Percentiles rank a stretch among this genome's conserved stretches.
Conservation (phyloP, 2,888 invertebrate genomes). For the Drosophila histrio region DNA sequence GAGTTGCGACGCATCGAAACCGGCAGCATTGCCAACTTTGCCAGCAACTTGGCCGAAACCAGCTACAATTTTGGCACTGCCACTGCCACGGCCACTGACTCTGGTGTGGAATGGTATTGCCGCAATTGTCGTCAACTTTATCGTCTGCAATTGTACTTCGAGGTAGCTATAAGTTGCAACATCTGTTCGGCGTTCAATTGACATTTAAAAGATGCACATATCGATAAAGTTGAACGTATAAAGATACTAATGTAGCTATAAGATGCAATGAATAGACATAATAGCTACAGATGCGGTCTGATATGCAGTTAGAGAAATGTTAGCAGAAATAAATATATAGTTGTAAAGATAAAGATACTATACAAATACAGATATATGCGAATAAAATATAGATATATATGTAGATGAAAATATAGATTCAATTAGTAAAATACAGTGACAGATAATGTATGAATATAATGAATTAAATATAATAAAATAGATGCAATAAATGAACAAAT, state of each 20-base stretch:
- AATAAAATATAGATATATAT: neutral
- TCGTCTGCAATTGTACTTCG: conserved; percentile 83
- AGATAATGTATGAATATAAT: too few species aligned
- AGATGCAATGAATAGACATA: neutral
- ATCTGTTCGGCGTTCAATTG: neutral
- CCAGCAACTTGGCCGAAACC: neutral
- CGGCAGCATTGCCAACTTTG: conserved; percentile 5
- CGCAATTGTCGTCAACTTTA: conserved; percentile 81
- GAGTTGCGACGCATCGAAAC: conserved; percentile 38
- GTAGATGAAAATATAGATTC: too few species aligned
- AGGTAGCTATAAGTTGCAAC: conserved; percentile 69
- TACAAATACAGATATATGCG: neutral
- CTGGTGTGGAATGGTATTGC: conserved; percentile 82
- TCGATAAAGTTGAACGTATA: neutral
- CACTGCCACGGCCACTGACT: neutral
- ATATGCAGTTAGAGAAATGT: neutral
- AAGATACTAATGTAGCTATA: neutral
- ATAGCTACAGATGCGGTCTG: neutral
- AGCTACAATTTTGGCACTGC: neutral
- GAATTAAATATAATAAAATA: too few species aligned
- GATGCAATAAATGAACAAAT: too few species aligned
- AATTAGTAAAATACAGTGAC: too few species aligned
- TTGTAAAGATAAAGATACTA: neutral
- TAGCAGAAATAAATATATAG: neutral
- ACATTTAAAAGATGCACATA: conserved; percentile 16